Evolutionary conservation across 2,113 vertebrate species (phyloP).

Genomic region (Paracanthobrama guichenoti): DNA sequence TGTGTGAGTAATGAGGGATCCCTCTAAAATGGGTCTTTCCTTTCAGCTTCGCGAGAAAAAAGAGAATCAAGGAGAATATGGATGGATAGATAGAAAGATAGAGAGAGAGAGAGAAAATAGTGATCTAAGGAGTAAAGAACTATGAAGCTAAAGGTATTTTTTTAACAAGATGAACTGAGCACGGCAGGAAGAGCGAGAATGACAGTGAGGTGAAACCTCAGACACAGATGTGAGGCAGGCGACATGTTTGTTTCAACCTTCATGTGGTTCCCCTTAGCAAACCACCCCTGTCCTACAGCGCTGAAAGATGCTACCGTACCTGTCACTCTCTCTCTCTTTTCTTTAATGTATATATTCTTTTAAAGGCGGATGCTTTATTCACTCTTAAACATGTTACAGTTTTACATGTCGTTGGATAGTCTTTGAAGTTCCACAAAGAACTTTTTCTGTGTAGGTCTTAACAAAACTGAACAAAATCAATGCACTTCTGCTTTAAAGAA

Average conservation of each 20-base stretch:
- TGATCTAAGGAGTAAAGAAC: background rate
- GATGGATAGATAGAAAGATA: background rate
- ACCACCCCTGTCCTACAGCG: slow-evolving; percentile 49
- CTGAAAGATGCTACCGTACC: background rate
- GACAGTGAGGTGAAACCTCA: slow-evolving; percentile 56
- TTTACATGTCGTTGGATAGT: background rate
- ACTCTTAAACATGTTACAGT: background rate
- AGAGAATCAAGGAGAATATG: too few relatives aligned
- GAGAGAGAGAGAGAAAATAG: background rate
- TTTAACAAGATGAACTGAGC: slow-evolving; percentile 36
- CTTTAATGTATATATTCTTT: background rate
- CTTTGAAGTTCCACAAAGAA: background rate
- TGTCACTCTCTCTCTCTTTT: slow-evolving; percentile 3
- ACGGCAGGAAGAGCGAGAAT: slow-evolving; percentile 52
- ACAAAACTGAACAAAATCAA: background rate
- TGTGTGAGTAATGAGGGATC: slow-evolving; percentile 57
- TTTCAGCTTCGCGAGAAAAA: background rate
- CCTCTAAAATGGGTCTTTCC: slow-evolving; percentile 54
- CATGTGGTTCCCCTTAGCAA: slow-evolving; percentile 57
- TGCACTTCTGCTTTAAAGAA: background rate
- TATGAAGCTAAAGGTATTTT: background rate
- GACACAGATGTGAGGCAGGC: slow-evolving; percentile 58
- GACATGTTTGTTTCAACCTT: slow-evolving; percentile 58
- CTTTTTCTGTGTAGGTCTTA: background rate
- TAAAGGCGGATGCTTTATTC: background rate